Percentiles rank a stretch among this genome's conserved stretches.
These are phyloP conservation scores for Stramonita haemastoma DNA, from an alignment of 2,888 invertebrate genomes.

Conservation along the genomic window DNA sequence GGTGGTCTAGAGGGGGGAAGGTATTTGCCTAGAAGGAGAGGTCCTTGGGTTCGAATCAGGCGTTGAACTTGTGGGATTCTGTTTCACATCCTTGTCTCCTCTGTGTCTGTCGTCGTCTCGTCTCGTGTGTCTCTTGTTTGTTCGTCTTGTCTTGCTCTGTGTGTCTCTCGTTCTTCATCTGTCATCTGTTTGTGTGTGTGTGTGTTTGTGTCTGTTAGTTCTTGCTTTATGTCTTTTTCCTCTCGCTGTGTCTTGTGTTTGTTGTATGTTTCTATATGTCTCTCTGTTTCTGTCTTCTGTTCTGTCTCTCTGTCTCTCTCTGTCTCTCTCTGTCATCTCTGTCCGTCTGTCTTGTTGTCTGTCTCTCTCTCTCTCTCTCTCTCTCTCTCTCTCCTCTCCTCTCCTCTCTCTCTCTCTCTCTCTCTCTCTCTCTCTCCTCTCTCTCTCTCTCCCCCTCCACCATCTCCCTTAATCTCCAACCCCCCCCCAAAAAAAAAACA, in stretches of 20 bases:
- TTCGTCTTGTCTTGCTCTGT: no score
- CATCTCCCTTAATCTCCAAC: not conserved
- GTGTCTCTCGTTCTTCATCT: no score
- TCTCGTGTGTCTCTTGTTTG: no score
- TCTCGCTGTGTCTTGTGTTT: no score
- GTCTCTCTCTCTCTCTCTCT: not conserved
- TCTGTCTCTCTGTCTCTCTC: not conserved
- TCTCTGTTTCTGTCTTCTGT: not conserved
- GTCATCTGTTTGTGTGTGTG: no score
- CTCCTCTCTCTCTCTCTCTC: slow-evolving; percentile 12
- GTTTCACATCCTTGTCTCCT: not conserved
- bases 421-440: not conserved
- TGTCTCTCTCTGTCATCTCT: not conserved
- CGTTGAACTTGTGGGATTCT: not conserved
- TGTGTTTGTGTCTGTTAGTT: not conserved
- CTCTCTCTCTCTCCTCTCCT: not conserved
- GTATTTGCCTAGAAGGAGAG: no score
- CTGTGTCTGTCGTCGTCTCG: not conserved
- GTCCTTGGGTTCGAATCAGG: not conserved
- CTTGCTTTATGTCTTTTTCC: not conserved
- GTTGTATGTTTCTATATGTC: not conserved
- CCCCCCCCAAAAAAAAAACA: no score
- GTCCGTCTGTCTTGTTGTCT: not conserved
- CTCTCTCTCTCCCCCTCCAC: not conserved
- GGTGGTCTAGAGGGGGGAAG: no score